Conservation (phyloP, 1,140 invertebrate genomes). For the Drosophila albomicans region DNA sequence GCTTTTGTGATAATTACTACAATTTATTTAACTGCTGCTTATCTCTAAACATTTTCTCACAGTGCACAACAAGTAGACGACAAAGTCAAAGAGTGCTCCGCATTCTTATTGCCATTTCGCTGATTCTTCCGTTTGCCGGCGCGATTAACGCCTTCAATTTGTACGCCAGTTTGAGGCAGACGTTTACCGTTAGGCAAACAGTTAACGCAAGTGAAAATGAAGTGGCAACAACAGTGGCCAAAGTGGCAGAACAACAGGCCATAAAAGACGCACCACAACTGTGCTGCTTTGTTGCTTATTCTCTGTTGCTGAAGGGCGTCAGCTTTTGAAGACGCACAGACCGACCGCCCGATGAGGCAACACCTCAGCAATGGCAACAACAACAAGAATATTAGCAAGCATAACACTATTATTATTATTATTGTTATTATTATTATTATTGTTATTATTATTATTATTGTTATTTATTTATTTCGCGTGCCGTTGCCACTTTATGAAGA, state of each 20-base stretch:
- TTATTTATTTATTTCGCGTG: constrained; percentile 55
- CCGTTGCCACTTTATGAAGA: constrained; percentile 44
- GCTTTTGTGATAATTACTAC: background rate
- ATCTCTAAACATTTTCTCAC: background rate
- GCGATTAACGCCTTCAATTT: constrained; percentile 81
- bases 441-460: constrained; percentile 39
- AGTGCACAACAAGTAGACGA: constrained; percentile 10
- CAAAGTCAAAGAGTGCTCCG: constrained; percentile 2
- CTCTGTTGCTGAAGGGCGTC: constrained; percentile 58
- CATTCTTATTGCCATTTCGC: constrained; percentile 39
- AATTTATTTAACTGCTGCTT: background rate
- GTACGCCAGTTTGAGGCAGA: constrained; percentile 76
- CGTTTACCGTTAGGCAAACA: constrained; percentile 76
- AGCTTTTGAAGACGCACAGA: constrained; percentile 33
- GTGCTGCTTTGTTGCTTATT: too few relatives aligned
- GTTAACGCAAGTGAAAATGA: constrained; percentile 83
- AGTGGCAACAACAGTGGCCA: constrained; percentile 60
- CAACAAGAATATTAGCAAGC: constrained; percentile 19
- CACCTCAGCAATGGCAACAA: constrained; percentile 14
- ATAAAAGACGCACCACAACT: constrained; percentile 41
- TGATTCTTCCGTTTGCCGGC: constrained; percentile 70
- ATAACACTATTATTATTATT: constrained; percentile 33
- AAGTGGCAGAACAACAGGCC: constrained; percentile 37
- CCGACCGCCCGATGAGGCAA: constrained; percentile 55
- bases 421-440: constrained; percentile 41